Conservation (phyloP, 2,888 invertebrate genomes). For the Malthinus flaveolus region DNA sequence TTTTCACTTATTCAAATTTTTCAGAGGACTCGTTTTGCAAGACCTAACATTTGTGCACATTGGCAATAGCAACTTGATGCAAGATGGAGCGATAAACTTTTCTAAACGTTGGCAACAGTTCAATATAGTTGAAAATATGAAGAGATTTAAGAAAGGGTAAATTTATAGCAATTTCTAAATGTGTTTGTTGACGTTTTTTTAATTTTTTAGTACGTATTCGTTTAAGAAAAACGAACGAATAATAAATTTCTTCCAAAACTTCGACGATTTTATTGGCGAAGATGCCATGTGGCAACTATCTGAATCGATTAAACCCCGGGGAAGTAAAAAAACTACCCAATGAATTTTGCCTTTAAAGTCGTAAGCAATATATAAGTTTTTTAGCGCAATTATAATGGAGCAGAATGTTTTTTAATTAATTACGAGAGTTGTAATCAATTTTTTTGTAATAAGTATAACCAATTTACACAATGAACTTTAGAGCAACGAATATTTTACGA, state of each 20-base stretch:
- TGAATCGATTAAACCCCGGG: constrained; percentile 92
- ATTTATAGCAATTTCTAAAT: constrained; percentile 36
- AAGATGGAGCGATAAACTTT: constrained; percentile 89
- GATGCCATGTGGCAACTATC: constrained; percentile 99
- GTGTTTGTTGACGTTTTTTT: constrained; percentile 9
- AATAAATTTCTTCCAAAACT: constrained; percentile 94
- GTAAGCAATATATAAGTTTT: constrained; percentile 17
- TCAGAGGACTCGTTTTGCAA: constrained; percentile 94
- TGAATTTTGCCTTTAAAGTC: constrained; percentile 18
- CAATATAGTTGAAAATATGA: constrained; percentile 97
- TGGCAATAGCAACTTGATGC: constrained; percentile 89
- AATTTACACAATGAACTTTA: constrained; percentile 33
- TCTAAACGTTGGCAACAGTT: constrained; percentile 99
- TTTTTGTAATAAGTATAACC: constrained; percentile 3
- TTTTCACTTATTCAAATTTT: constrained; percentile 36
- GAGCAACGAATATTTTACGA: constrained; percentile 33
- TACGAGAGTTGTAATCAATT: neutral
- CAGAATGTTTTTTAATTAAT: neutral
- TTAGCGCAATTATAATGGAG: constrained; percentile 10
- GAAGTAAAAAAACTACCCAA: constrained; percentile 58
- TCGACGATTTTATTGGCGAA: constrained; percentile 93
- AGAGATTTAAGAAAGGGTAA: constrained; percentile 95
- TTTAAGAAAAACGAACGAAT: constrained; percentile 94
- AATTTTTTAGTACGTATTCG: constrained; percentile 79
- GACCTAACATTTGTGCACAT: constrained; percentile 99